Evolutionary conservation across 2,888 invertebrate genomes (phyloP).

Genomic region (Phengaris arion): DNA sequence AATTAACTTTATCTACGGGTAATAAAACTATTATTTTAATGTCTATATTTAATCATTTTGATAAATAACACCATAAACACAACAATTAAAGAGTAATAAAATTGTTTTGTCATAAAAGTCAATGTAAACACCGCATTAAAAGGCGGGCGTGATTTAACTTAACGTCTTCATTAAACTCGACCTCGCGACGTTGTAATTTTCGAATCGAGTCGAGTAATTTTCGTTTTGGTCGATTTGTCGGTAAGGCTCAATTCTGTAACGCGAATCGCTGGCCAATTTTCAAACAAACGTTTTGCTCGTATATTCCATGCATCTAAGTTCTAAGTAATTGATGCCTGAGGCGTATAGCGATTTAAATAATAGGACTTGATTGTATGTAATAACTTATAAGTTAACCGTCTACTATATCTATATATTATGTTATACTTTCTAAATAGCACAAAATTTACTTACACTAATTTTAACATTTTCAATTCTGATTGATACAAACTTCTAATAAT

Average conservation of each 20-base stretch:
- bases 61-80: slow-evolving; percentile 40
- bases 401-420: slow-evolving; percentile 41
- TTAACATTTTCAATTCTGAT: neutral
- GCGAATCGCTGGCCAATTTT: slow-evolving; percentile 66
- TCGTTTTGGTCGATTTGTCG: slow-evolving; percentile 67
- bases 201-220: slow-evolving; percentile 66
- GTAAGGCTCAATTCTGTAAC: slow-evolving; percentile 41
- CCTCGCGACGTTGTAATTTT: slow-evolving; percentile 69
- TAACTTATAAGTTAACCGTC: slow-evolving; percentile 39
- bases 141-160: slow-evolving; percentile 63
- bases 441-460: neutral
- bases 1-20: slow-evolving; percentile 13
- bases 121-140: slow-evolving; percentile 68
- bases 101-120: slow-evolving; percentile 72
- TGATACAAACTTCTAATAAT: neutral
- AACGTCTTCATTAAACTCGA: slow-evolving; percentile 77
- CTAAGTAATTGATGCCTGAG: slow-evolving; percentile 68
- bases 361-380: slow-evolving; percentile 66
- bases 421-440: too few species aligned
- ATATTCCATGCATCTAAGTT: slow-evolving; percentile 53
- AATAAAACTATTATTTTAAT: slow-evolving; percentile 9
- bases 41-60: slow-evolving; percentile 1
- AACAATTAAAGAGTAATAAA: slow-evolving; percentile 49
- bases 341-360: slow-evolving; percentile 75
- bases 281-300: slow-evolving; percentile 59